Conservation (phyloP, 2,113 vertebrate genomes). For the Macquaria ambigua region DNA sequence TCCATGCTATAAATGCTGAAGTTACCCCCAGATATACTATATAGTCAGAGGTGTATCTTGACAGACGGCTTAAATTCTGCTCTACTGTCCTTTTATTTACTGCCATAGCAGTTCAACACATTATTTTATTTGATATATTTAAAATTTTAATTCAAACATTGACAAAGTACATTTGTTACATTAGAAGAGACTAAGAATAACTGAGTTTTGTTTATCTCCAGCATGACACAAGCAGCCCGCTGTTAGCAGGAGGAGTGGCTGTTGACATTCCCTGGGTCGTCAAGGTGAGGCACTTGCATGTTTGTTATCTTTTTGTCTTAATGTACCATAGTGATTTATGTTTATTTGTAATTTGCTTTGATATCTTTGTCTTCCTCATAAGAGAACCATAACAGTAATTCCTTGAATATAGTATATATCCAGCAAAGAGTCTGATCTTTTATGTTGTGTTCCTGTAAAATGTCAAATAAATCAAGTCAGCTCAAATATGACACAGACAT, state of each 20-base stretch:
- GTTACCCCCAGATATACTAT: background rate
- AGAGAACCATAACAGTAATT: background rate
- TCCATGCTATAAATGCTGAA: slow-evolving; percentile 6
- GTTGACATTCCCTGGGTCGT: slow-evolving; percentile 92
- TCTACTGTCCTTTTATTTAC: background rate
- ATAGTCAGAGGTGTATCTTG: background rate
- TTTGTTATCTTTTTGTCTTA: background rate
- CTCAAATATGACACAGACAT: background rate
- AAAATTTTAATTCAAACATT: background rate
- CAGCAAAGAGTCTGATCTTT: background rate
- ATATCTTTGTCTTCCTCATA: background rate
- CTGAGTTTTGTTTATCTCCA: slow-evolving; percentile 62
- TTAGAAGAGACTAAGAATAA: background rate
- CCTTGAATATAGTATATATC: background rate
- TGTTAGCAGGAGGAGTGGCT: slow-evolving; percentile 84
- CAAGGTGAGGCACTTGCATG: slow-evolving; percentile 85
- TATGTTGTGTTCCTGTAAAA: background rate
- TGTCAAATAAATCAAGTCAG: background rate
- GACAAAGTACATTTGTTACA: background rate
- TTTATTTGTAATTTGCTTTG: background rate
- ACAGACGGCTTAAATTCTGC: background rate
- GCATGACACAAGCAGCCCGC: slow-evolving; percentile 92
- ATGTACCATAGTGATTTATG: background rate
- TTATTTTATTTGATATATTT: background rate
- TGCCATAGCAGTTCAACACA: background rate